phyloP scores from a whole-genome alignment of 2,113 vertebrate species.

The Polyodon spathula region DNA sequence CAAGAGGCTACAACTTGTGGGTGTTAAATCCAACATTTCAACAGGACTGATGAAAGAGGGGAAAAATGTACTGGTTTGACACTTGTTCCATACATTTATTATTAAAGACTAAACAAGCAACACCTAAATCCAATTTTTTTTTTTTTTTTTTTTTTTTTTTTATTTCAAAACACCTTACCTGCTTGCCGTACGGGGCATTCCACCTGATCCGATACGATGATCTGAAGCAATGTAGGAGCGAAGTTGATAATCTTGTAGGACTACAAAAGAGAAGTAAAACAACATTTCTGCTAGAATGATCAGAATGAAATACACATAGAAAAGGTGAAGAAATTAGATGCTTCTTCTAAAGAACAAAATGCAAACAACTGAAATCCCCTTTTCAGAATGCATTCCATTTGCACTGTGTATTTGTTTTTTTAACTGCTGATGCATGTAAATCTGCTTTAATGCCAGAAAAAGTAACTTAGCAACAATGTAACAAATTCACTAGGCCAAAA shows the following conservation, averaged over 20 bases:
- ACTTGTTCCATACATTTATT: too few relatives aligned
- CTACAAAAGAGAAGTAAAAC: constrained; percentile 57
- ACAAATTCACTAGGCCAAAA: neutral
- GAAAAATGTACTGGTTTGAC: too few relatives aligned
- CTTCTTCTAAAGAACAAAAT: too few relatives aligned
- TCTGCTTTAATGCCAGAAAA: neutral
- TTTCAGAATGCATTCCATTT: too few relatives aligned
- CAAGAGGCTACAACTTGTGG: too few relatives aligned
- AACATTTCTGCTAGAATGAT: neutral
- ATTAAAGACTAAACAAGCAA: too few relatives aligned
- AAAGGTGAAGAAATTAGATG: too few relatives aligned
- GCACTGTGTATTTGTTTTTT: constrained; percentile 18
- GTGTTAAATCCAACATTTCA: too few relatives aligned
- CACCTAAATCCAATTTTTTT: too few relatives aligned
- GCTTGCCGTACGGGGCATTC: constrained; percentile 95
- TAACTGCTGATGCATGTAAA: constrained; percentile 5
- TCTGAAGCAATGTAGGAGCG: constrained; percentile 88
- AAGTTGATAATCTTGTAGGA: constrained; percentile 98
- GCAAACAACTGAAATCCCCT: too few relatives aligned
- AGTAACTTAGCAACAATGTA: constrained; percentile 6
- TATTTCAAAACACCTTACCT: constrained; percentile 56
- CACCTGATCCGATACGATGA: constrained; percentile 91
- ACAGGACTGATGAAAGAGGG: too few relatives aligned
- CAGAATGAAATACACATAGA: too few relatives aligned
- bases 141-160: neutral